Percentiles rank a stretch among this genome's conserved stretches.
phyloP scores from a whole-genome alignment of 2,888 invertebrate genomes.

The Noctuana brunneofusca region DNA sequence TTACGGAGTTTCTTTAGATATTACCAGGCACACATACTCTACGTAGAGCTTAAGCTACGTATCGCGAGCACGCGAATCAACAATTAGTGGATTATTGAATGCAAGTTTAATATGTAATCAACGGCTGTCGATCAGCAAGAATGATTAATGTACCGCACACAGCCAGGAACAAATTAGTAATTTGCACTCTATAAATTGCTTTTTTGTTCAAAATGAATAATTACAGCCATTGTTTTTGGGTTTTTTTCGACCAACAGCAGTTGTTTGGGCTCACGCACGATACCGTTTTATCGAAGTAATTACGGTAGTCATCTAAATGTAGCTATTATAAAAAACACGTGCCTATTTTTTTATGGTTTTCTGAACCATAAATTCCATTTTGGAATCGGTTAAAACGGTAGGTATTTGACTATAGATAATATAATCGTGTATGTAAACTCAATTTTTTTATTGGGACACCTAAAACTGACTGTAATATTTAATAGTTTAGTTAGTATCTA shows the following conservation, averaged over 20 bases:
- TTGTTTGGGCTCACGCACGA: neutral
- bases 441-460: too few species aligned
- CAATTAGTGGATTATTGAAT: conserved; percentile 70
- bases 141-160: conserved; percentile 54
- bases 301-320: neutral
- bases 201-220: conserved; percentile 28
- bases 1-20: neutral
- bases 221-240: neutral
- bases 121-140: conserved; percentile 60
- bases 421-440: too few species aligned
- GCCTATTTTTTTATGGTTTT: too few species aligned
- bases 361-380: too few species aligned
- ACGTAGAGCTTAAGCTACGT: conserved; percentile 9
- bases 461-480: too few species aligned
- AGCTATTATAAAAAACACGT: neutral
- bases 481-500: too few species aligned
- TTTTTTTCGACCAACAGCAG: conserved; percentile 3
- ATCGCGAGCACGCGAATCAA: conserved; percentile 57
- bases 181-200: conserved; percentile 29
- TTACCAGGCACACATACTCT: conserved; percentile 7
- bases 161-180: conserved; percentile 30
- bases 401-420: too few species aligned
- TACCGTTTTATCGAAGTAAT: neutral
- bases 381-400: too few species aligned
- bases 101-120: conserved; percentile 66